Conservation (phyloP, 2,888 invertebrate genomes). For the Lysandra coridon region DNA sequence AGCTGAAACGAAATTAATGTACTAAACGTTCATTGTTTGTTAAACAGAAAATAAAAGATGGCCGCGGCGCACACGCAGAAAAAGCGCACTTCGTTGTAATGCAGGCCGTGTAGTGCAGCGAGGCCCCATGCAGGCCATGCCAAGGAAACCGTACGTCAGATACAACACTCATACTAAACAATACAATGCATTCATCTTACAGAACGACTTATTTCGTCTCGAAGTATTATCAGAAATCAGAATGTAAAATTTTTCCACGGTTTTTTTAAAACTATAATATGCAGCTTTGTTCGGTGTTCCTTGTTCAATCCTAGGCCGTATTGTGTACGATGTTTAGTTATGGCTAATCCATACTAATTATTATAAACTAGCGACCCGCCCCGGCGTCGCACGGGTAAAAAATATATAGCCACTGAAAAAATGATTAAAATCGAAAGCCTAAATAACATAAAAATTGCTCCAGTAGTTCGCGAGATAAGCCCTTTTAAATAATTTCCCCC, state of each 20-base stretch:
- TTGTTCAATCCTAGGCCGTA: no score
- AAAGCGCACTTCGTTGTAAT: conserved; percentile 37
- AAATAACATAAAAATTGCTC: no score
- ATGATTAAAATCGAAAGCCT: no score
- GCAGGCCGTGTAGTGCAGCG: conserved; percentile 37
- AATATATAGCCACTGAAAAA: no score
- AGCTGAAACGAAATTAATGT: not conserved
- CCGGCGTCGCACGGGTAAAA: no score
- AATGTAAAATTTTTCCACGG: no score
- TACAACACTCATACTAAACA: conserved; percentile 37
- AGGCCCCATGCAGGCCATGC: conserved; percentile 36
- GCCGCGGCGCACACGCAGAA: conserved; percentile 30
- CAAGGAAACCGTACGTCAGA: conserved; percentile 41
- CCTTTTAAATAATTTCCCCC: no score
- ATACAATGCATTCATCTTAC: not conserved
- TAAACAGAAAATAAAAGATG: conserved; percentile 3
- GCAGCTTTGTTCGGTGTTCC: no score
- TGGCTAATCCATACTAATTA: no score
- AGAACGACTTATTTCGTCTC: not conserved
- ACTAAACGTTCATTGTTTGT: conserved; percentile 11
- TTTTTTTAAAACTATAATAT: no score
- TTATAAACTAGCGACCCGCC: no score
- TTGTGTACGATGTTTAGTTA: not conserved
- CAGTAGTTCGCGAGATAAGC: no score
- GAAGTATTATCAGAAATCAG: not conserved